These are phyloP conservation scores for Lamprotornis superbus DNA, from an alignment of 2,113 vertebrate genomes.

Conservation along the genomic window DNA sequence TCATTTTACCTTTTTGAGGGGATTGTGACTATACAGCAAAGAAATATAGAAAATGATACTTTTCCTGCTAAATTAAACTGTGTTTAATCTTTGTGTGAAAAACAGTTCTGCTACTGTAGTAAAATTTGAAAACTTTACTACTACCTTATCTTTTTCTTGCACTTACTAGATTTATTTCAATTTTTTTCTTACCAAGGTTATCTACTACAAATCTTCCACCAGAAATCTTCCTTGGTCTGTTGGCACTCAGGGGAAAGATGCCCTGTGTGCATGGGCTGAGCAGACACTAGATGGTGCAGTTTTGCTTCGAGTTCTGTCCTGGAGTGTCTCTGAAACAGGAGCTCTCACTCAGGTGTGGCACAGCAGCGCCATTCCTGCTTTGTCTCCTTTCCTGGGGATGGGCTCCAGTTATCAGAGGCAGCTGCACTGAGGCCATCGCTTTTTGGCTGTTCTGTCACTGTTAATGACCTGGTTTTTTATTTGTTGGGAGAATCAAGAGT, in stretches of 20 bases:
- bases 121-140: not conserved
- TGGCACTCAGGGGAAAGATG: not conserved
- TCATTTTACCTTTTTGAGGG: not conserved
- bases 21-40: not conserved
- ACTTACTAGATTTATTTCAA: not conserved
- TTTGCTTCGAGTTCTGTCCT: not conserved
- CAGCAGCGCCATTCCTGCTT: not conserved
- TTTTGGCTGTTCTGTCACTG: not conserved
- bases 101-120: not conserved
- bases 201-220: not conserved
- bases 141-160: not conserved
- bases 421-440: rapidly evolving
- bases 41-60: not conserved
- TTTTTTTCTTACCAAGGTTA: not conserved
- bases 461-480: not conserved
- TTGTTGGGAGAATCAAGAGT: not conserved
- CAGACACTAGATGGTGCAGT: conserved; percentile 63
- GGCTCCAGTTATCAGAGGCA: not conserved
- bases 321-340: not conserved
- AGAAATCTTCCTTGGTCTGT: rapidly evolving
- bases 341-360: not conserved
- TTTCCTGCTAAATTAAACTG: not conserved
- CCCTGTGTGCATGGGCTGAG: rapidly evolving
- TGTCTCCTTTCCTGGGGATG: not conserved
- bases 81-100: not conserved